Evolutionary conservation across 2,888 invertebrate species (phyloP), one percentile per base, ranked within the genome.

Genomic region (Ichneumoninae sp.): DNA sequence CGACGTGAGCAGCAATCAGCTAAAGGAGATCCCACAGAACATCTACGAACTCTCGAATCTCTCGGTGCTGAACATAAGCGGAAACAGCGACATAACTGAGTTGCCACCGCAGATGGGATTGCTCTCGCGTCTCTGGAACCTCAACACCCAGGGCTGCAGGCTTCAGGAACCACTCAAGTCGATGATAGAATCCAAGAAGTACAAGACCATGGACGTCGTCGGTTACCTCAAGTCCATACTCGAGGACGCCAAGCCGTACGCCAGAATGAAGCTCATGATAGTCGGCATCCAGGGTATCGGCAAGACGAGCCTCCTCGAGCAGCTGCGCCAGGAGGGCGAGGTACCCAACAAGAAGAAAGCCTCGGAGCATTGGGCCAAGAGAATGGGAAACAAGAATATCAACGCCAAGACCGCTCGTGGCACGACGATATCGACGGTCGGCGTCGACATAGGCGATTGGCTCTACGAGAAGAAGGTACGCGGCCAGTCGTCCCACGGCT

Each of bases 361-460:
- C 1, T 94, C 94, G 60, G 95, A 98, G 96, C 98, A 98, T 92
- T 98, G 98, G 98, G 97, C 98, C 0, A 98, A 97, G 92, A 96
- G 98, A 71, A 98, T 98, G 98, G 98, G 98, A 47, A 98, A 98
- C 93, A 97, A 97, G 91, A 96, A 96, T 88, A 96, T 97, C 69
- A 96, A 96, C 57, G 95, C 96, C 0, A 97, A 96, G 91, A 97
- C 96, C 1, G 95, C 96, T 0, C 96, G 96, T 80, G 97, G 97
- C 7, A 96, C 96, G 22, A 97, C 97, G 89, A 96, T 99, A 93
- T 99, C 99, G 0, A 99, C 99, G 0, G 99, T 99, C 52, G 99
- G 99, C 26, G 99, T 99, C 33, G 99, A 99, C 94, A 99, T 99
- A 88, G 98, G 98, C 65, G 97, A 98, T 87, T 98, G 99, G 97